A percentile compares a stretch with the other conserved stretches of the same genome.
phyloP scores from a whole-genome alignment of 2,888 invertebrate species.

The Drosophila anceps region DNA sequence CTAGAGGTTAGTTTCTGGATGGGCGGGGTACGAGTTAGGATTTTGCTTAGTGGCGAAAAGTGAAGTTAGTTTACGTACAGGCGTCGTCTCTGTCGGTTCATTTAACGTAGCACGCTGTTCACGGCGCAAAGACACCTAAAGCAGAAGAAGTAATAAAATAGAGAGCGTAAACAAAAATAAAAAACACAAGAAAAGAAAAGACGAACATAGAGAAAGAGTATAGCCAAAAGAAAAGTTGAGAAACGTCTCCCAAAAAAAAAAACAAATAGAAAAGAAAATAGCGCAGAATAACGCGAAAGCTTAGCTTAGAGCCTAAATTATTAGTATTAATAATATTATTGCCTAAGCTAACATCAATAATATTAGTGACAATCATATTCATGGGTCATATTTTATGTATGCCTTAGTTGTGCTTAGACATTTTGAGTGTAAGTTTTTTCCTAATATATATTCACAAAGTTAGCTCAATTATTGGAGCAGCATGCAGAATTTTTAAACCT shows the following conservation, averaged over 20 bases:
- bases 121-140: slow-evolving; percentile 88
- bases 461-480: too few relatives aligned
- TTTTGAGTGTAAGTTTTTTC: not conserved
- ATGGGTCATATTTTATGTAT: not conserved
- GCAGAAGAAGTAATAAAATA: slow-evolving; percentile 84
- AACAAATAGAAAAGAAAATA: not conserved
- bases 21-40: not conserved
- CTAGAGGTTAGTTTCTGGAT: slow-evolving; percentile 52
- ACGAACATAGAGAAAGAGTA: slow-evolving; percentile 84
- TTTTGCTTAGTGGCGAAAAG: slow-evolving; percentile 59
- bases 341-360: not conserved
- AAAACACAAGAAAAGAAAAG: slow-evolving; percentile 85
- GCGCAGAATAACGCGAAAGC: not conserved
- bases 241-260: not conserved
- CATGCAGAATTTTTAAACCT: too few relatives aligned
- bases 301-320: not conserved
- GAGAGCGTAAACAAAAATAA: slow-evolving; percentile 75
- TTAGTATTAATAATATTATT: not conserved
- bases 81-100: slow-evolving; percentile 85
- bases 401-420: not conserved
- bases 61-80: slow-evolving; percentile 85
- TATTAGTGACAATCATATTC: not conserved
- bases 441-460: not conserved
- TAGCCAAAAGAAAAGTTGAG: slow-evolving; percentile 23
- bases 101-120: slow-evolving; percentile 86